These are phyloP conservation scores for Drosophila melanocephala DNA, from an alignment of 2,888 invertebrate genomes.

Conservation along the genomic window DNA sequence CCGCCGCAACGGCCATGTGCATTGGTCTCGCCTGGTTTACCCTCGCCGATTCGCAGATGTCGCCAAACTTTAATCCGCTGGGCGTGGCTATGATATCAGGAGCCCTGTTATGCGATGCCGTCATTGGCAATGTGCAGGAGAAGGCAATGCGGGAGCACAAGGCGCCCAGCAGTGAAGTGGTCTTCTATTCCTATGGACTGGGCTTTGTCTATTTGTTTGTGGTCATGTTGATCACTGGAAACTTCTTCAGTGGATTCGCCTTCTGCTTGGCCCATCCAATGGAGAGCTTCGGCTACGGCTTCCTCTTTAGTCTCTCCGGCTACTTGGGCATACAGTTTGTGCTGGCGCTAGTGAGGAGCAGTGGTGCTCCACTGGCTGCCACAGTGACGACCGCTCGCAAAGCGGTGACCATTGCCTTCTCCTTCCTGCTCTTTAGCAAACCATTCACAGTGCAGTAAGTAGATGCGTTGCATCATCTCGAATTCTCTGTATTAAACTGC, in stretches of 20 bases:
- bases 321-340: slow-evolving; percentile 98
- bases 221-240: slow-evolving; percentile 90
- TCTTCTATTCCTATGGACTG: slow-evolving; percentile 95
- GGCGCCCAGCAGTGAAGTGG: slow-evolving; percentile 95
- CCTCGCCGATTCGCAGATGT: slow-evolving; percentile 91
- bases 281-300: slow-evolving; percentile 93
- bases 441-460: slow-evolving; percentile 96
- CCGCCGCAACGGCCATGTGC: slow-evolving; percentile 94
- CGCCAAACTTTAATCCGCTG: slow-evolving; percentile 90
- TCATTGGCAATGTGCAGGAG: slow-evolving; percentile 98
- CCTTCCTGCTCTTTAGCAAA: slow-evolving; percentile 97
- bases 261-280: slow-evolving; percentile 91
- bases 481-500: not conserved
- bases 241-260: slow-evolving; percentile 90
- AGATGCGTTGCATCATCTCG: not conserved
- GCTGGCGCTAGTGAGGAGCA: slow-evolving; percentile 93
- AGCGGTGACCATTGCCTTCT: slow-evolving; percentile 95
- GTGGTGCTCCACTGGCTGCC: slow-evolving; percentile 96
- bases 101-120: slow-evolving; percentile 96
- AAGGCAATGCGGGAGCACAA: slow-evolving; percentile 94
- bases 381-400: slow-evolving; percentile 96
- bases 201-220: slow-evolving; percentile 93
- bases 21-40: slow-evolving; percentile 96
- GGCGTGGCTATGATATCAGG: slow-evolving; percentile 92
- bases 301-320: slow-evolving; percentile 94